A percentile compares a stretch with the other conserved stretches of the same genome.
Conservation (phyloP, 2,113 vertebrate genomes). For the Mirza zaza region DNA sequence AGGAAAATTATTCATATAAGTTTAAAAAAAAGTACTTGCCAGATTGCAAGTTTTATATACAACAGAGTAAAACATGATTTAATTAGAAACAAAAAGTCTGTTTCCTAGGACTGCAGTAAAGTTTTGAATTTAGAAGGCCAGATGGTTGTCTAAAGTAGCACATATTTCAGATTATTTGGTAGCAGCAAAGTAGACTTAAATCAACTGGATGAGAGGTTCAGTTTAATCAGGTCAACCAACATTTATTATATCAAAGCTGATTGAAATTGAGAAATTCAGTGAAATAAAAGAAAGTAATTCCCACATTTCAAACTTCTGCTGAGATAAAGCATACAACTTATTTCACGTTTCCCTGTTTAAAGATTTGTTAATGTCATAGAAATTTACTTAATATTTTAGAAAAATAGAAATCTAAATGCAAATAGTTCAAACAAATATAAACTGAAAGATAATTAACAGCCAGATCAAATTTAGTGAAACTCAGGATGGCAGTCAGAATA, state of each 20-base stretch:
- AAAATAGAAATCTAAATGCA: neutral
- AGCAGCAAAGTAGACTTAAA: constrained; percentile 79
- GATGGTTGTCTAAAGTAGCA: constrained; percentile 79
- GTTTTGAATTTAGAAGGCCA: constrained; percentile 76
- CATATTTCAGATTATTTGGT: constrained; percentile 70
- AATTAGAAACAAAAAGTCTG: constrained; percentile 59
- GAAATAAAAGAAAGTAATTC: constrained; percentile 60
- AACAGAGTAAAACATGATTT: constrained; percentile 48
- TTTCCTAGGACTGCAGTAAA: constrained; percentile 69
- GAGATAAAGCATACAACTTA: neutral
- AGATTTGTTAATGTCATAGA: neutral
- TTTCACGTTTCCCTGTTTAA: neutral
- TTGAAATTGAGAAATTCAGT: constrained; percentile 69
- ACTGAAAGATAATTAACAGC: neutral
- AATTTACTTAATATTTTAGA: neutral
- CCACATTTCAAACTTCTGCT: neutral
- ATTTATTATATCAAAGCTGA: constrained; percentile 73
- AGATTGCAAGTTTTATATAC: constrained; percentile 53
- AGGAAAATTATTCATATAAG: neutral
- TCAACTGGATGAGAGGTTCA: constrained; percentile 61
- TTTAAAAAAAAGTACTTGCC: neutral
- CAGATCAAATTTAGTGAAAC: neutral
- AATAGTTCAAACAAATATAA: neutral
- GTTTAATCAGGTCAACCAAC: constrained; percentile 81
- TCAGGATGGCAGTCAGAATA: neutral